These are phyloP conservation scores for Pyrocoelia pectoralis DNA, from an alignment of 2,888 invertebrate genomes.

Conservation along the genomic window DNA sequence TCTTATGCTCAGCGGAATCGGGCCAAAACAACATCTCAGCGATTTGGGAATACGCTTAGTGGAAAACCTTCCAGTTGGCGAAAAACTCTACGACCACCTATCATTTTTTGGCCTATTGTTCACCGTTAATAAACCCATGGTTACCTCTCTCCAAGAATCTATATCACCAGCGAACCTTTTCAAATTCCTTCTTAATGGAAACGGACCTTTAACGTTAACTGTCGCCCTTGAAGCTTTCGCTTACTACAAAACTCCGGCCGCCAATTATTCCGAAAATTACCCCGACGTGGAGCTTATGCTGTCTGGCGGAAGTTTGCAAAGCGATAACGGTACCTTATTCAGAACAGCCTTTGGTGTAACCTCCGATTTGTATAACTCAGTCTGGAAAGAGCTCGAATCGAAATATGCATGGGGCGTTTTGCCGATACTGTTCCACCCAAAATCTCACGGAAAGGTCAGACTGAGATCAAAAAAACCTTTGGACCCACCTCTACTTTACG, in stretches of 20 bases:
- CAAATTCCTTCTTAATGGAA: constrained; percentile 54
- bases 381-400: constrained; percentile 53
- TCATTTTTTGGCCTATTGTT: constrained; percentile 74
- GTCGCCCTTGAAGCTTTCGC: constrained; percentile 66
- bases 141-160: constrained; percentile 1
- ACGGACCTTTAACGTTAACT: constrained; percentile 63
- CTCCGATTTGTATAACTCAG: constrained; percentile 51
- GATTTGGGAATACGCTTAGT: constrained; percentile 61
- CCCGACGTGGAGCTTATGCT: constrained; percentile 73
- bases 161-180: neutral
- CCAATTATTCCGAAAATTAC: constrained; percentile 63
- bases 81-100: constrained; percentile 65
- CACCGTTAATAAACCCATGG: constrained; percentile 61
- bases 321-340: constrained; percentile 63
- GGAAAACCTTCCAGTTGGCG: constrained; percentile 62
- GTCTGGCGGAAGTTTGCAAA: constrained; percentile 66
- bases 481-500: constrained; percentile 66
- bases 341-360: constrained; percentile 60
- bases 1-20: constrained; percentile 85
- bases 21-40: constrained; percentile 67
- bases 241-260: constrained; percentile 66
- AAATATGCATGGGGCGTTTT: constrained; percentile 60
- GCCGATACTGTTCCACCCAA: constrained; percentile 67
- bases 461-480: constrained; percentile 64
- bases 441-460: constrained; percentile 66